Percentiles rank a stretch among this genome's conserved stretches.
Conservation (phyloP, 2,888 invertebrate genomes). For the Thera obeliscata region DNA sequence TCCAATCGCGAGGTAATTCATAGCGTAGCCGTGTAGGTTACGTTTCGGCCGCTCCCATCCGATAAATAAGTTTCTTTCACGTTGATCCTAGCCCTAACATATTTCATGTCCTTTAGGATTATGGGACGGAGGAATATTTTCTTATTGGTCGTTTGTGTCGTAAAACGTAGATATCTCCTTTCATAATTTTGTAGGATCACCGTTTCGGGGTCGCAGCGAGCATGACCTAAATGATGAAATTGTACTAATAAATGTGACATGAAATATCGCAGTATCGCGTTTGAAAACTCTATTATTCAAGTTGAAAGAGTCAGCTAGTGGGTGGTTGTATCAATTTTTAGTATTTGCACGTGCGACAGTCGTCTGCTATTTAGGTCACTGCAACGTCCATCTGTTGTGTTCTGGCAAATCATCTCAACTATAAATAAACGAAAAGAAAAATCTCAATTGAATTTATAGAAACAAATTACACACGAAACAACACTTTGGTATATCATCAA, state of each 20-base stretch:
- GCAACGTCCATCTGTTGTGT: slow-evolving; percentile 16
- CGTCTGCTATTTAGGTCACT: slow-evolving; percentile 29
- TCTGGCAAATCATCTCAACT: neutral
- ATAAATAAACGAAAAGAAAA: neutral
- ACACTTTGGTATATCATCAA: neutral
- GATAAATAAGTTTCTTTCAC: slow-evolving; percentile 56
- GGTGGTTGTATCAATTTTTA: slow-evolving; percentile 22
- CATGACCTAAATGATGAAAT: slow-evolving; percentile 32
- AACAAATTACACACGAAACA: neutral
- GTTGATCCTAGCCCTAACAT: slow-evolving; percentile 54
- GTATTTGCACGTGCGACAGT: slow-evolving; percentile 29
- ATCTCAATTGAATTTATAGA: too few species aligned
- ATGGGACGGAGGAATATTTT: slow-evolving; percentile 48
- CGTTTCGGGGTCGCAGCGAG: slow-evolving; percentile 29
- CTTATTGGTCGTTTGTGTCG: slow-evolving; percentile 47
- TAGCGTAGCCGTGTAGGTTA: slow-evolving; percentile 41
- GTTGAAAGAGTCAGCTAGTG: slow-evolving; percentile 12
- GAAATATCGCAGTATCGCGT: slow-evolving; percentile 33
- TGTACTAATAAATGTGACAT: slow-evolving; percentile 32
- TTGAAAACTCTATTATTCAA: slow-evolving; percentile 29
- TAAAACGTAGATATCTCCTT: slow-evolving; percentile 49
- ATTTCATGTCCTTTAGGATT: slow-evolving; percentile 55
- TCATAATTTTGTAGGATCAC: slow-evolving; percentile 48
- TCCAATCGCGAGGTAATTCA: slow-evolving; percentile 51
- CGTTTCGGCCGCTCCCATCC: slow-evolving; percentile 41